Evolutionary conservation across 2,797 vertebrate genomes (phyloP).

Genomic region (Aythya fuligula): DNA sequence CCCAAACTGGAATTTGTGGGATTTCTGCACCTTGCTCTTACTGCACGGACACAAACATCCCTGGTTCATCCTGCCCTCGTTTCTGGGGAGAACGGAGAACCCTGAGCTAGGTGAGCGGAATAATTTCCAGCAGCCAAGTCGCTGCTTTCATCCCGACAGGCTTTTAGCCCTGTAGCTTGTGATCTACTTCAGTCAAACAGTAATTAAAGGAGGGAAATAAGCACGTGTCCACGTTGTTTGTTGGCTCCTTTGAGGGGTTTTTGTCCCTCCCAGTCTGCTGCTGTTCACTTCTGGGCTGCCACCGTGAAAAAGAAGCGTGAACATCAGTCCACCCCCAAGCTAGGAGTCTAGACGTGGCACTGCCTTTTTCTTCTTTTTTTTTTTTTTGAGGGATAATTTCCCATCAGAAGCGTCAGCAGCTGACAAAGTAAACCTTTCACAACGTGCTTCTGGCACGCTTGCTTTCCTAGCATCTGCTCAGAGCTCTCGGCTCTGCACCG

Average conservation of each 20-base stretch:
- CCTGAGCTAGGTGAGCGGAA: not conserved
- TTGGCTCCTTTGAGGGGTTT: not conserved
- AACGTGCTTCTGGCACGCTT: accelerated
- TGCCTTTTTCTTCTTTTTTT: not conserved
- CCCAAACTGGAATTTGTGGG: accelerated
- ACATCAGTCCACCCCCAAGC: not conserved
- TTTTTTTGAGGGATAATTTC: not conserved
- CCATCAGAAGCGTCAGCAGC: not conserved
- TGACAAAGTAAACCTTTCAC: accelerated
- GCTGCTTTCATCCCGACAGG: not conserved
- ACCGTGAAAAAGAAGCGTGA: not conserved
- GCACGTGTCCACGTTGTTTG: accelerated
- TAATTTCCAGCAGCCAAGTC: not conserved
- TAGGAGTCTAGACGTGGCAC: not conserved
- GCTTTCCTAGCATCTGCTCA: not conserved
- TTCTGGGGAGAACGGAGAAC: not conserved
- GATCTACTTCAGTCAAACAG: not conserved
- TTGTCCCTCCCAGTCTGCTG: not conserved
- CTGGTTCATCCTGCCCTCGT: not conserved
- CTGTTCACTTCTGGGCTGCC: not conserved
- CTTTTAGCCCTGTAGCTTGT: not conserved
- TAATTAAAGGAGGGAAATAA: not conserved
- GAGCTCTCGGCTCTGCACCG: accelerated
- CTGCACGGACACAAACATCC: not conserved
- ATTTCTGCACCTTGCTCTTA: not conserved